Conservation (phyloP, 2,113 vertebrate genomes). For the Gymnarchus niloticus region DNA sequence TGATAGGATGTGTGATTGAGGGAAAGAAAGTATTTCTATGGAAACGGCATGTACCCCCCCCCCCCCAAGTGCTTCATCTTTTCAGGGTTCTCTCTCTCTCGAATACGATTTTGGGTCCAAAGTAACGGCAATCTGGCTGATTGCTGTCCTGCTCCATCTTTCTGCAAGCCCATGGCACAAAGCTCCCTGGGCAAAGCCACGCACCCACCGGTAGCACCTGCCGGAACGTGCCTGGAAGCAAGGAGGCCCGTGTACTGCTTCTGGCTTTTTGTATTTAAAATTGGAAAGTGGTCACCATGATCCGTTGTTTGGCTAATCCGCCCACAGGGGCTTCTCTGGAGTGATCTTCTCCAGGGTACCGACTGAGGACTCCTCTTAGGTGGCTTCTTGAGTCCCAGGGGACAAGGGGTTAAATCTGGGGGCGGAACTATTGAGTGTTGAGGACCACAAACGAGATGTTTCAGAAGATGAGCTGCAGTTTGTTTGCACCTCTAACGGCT, state of each 20-base stretch:
- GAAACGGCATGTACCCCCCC: constrained; percentile 51
- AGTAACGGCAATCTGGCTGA: background rate
- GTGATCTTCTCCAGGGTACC: too few species aligned
- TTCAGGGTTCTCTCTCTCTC: background rate
- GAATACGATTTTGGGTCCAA: too few species aligned
- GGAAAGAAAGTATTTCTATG: constrained; percentile 58
- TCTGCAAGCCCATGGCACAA: too few species aligned
- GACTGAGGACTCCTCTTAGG: too few species aligned
- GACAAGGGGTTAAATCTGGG: background rate
- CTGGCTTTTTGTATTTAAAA: too few species aligned
- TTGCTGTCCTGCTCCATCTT: constrained; percentile 3
- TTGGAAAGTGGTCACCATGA: too few species aligned
- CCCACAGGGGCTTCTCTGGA: too few species aligned
- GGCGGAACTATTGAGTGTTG: background rate
- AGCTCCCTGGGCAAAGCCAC: too few species aligned
- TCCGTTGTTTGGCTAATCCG: too few species aligned
- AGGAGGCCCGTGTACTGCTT: too few species aligned
- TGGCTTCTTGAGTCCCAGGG: background rate
- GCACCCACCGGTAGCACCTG: too few species aligned
- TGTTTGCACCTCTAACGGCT: constrained; percentile 9
- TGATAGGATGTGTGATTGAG: constrained; percentile 44
- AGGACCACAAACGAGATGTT: background rate
- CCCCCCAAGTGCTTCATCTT: background rate
- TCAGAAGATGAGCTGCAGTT: background rate
- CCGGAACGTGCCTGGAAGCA: too few species aligned